These are phyloP conservation scores for Acanthaster planci DNA, from an alignment of 35 echinoderm and acorn worm genomes.

Conservation along the genomic window DNA sequence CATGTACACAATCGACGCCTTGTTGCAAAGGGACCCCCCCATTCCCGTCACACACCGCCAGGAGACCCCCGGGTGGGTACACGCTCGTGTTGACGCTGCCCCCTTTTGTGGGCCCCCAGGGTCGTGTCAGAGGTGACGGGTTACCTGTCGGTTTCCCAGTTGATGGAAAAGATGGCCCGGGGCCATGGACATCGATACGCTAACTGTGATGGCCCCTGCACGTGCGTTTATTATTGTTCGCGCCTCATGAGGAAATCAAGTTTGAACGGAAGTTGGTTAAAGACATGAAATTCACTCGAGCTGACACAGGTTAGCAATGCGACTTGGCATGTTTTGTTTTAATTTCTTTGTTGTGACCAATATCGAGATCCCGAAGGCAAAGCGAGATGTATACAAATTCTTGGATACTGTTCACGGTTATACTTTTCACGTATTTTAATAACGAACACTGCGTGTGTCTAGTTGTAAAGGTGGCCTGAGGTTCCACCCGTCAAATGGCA, in stretches of 20 bases:
- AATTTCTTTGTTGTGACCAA: no score
- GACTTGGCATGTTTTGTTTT: no score
- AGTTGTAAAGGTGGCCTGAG: no score
- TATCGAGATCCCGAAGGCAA: no score
- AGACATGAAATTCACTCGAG: no score
- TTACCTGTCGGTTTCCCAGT: background rate
- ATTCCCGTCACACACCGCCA: background rate
- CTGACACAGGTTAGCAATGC: no score
- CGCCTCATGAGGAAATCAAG: background rate
- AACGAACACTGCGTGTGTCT: no score
- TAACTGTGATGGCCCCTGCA: slow-evolving; percentile 15
- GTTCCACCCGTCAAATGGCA: no score
- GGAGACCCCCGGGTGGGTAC: background rate
- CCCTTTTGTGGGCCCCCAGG: background rate
- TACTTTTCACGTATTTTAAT: no score
- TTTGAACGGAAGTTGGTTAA: background rate
- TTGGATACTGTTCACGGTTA: no score
- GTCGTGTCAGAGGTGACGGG: slow-evolving; percentile 5
- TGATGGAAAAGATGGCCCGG: slow-evolving; percentile 27
- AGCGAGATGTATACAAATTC: no score
- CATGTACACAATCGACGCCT: background rate
- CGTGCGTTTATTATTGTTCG: slow-evolving; percentile 16
- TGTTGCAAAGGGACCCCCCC: background rate
- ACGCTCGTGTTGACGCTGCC: background rate
- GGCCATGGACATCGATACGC: slow-evolving; percentile 14